A percentile compares a stretch with the other conserved stretches of the same genome.
Evolutionary conservation across 2,888 invertebrate species (phyloP).

Genomic region (Eupeodes luniger): DNA sequence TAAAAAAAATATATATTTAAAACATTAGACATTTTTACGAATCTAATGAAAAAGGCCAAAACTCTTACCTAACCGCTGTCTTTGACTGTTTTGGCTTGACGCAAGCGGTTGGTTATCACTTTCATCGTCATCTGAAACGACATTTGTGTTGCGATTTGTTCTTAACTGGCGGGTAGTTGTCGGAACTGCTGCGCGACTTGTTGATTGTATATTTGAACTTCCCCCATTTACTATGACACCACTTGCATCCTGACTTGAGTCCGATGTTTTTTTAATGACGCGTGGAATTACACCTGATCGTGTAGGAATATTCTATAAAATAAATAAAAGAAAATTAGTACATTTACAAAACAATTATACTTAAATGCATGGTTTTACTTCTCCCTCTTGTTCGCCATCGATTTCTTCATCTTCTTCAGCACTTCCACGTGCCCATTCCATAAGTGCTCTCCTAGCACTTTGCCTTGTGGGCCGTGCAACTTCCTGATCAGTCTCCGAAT

Average conservation of each 20-base stretch:
- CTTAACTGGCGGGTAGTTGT: slow-evolving; percentile 80
- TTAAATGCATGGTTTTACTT: slow-evolving; percentile 78
- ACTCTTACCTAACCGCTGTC: slow-evolving; percentile 65
- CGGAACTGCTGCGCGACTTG: slow-evolving; percentile 37
- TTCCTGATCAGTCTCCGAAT: slow-evolving; percentile 82
- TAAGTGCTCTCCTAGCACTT: slow-evolving; percentile 81
- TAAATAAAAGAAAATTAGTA: not conserved
- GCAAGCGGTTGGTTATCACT: slow-evolving; percentile 82
- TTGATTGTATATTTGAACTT: slow-evolving; percentile 42
- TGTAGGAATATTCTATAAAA: slow-evolving; percentile 80
- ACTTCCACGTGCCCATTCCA: slow-evolving; percentile 82
- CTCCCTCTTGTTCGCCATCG: slow-evolving; percentile 80
- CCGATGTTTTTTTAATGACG: slow-evolving; percentile 52
- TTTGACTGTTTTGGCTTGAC: slow-evolving; percentile 79
- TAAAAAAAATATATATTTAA: slow-evolving; percentile 21
- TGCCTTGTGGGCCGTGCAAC: slow-evolving; percentile 81
- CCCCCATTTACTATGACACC: slow-evolving; percentile 63
- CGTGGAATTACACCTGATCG: slow-evolving; percentile 55
- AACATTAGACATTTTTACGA: not conserved
- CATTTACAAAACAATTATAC: not conserved
- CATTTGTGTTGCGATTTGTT: slow-evolving; percentile 82
- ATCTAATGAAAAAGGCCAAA: not conserved
- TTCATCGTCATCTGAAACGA: slow-evolving; percentile 80
- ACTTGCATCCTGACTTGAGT: slow-evolving; percentile 79
- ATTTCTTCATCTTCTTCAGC: slow-evolving; percentile 81